Base-by-base conservation (phyloP, 2,113 vertebrate genomes). In the Odontophorus gujanensis region DNA sequence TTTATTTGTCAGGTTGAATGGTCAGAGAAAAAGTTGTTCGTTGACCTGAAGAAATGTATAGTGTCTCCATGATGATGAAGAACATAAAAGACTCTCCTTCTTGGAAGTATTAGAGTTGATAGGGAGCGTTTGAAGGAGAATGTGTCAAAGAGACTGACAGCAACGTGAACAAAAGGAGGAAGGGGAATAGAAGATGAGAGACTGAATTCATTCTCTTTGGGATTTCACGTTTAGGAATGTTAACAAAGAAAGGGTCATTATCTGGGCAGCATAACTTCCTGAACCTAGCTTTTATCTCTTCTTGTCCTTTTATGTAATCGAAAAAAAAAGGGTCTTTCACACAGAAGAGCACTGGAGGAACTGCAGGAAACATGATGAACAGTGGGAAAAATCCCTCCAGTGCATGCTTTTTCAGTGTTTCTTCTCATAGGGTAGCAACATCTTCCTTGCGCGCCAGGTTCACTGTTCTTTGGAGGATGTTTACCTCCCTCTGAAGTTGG, bases 1-100 rank as follows among this genome's bases (percentile, higher is more conserved):
- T 96, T 96, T 97, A 94, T 96, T 97, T 98, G 94, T 95, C 92
- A 97, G 92, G 92, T 93, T 96, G 93, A 94, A 96, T 75, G 92
- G 88, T 85, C 94, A 84, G 61, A 94, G 85, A 96, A 71, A 96
- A 97, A 97, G 89, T 95, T 90, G 86, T 85, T 67, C 82, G 65
- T 50, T 97, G 96, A 97, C 95, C 88, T 85, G 92, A 96, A 96
- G 74, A 88, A 96, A 97, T 93, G 85, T 84, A 81, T 69, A 61
- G 36, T 88, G 73, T 89, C 90, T 93, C 90, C 96, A 94, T 92
- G 89, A 94, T 58, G 90, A 93, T 93, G 94, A 95, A 85, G 89
- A 96, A 95, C 84, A 86, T 97, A 86, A 97, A 97, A 97, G 81
- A 95, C 75, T 26, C 47, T 87, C 81, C 81, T 96, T 94, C 95